Percentiles rank a stretch among this genome's conserved stretches.
phyloP scores from a whole-genome alignment of 1,140 invertebrate genomes.

The Anastrepha ludens region DNA sequence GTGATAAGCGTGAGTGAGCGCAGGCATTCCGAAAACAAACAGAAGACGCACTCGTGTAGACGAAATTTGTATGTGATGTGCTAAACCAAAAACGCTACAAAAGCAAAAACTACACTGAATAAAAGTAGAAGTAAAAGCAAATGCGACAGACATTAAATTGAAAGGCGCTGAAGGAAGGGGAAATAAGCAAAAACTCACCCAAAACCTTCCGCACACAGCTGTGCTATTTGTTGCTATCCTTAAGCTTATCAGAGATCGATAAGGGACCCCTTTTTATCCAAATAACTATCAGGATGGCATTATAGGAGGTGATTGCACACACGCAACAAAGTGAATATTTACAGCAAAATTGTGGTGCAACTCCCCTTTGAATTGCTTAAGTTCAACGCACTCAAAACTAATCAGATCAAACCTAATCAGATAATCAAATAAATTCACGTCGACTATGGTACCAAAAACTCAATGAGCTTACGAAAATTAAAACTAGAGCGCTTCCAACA shows the following conservation, averaged over 20 bases:
- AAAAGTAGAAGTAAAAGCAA: not conserved
- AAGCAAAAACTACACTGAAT: not conserved
- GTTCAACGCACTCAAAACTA: not conserved
- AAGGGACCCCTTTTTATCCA: not conserved
- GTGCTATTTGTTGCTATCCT: not conserved
- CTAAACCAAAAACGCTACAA: not conserved
- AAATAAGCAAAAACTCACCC: not conserved
- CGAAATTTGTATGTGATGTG: not conserved
- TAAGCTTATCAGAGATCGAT: not conserved
- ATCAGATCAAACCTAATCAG: not conserved
- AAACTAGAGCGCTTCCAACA: too few relatives aligned
- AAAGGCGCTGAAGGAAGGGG: too few relatives aligned
- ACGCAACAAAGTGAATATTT: too few relatives aligned
- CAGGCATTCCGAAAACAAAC: slow-evolving; percentile 3
- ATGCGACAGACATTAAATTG: not conserved
- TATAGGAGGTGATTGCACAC: not conserved
- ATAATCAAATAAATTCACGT: not conserved
- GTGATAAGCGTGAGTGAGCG: not conserved
- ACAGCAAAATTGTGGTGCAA: not conserved
- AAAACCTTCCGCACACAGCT: not conserved
- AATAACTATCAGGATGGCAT: not conserved
- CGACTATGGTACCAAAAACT: not conserved
- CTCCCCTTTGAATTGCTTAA: not conserved
- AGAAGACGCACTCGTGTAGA: not conserved
- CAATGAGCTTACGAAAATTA: not conserved